Conservation (phyloP, 2,113 vertebrate genomes). For the Mellivora capensis region DNA sequence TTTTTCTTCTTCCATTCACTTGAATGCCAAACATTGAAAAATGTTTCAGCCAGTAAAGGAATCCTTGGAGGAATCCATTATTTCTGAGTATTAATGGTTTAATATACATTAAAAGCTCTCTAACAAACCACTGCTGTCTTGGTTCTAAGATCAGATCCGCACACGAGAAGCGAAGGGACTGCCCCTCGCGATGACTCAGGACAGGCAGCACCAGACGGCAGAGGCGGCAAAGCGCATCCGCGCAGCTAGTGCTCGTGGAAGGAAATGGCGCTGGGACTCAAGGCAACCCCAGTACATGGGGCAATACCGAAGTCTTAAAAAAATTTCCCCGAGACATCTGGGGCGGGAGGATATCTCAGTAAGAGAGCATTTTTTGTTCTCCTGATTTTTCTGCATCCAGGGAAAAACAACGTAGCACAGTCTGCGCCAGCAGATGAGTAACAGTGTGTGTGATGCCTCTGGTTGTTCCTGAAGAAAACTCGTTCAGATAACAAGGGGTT, state of each 20-base stretch:
- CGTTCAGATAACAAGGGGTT: conserved; percentile 66
- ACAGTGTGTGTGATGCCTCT: conserved; percentile 63
- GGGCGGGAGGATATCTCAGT: conserved; percentile 57
- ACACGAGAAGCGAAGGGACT: conserved; percentile 46
- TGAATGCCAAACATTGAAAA: conserved; percentile 65
- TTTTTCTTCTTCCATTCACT: conserved; percentile 57
- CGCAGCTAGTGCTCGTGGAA: conserved; percentile 70
- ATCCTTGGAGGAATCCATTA: conserved; percentile 63
- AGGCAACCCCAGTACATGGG: conserved; percentile 71
- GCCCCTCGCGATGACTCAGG: conserved; percentile 55
- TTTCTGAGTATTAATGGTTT: conserved; percentile 60
- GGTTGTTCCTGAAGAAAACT: conserved; percentile 70
- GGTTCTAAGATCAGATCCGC: conserved; percentile 62
- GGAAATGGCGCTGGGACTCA: conserved; percentile 76
- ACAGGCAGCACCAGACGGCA: conserved; percentile 74
- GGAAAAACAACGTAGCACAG: background rate
- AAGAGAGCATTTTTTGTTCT: conserved; percentile 51
- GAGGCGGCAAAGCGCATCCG: conserved; percentile 57
- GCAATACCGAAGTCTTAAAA: conserved; percentile 62
- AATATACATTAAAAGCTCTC: conserved; percentile 74
- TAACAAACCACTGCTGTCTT: conserved; percentile 71
- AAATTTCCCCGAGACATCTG: background rate
- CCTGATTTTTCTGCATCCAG: conserved; percentile 35
- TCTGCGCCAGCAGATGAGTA: conserved; percentile 69
- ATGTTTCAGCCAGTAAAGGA: conserved; percentile 65